Evolutionary conservation across 2,797 vertebrate genomes (phyloP).

Genomic region (Acanthornis magna): DNA sequence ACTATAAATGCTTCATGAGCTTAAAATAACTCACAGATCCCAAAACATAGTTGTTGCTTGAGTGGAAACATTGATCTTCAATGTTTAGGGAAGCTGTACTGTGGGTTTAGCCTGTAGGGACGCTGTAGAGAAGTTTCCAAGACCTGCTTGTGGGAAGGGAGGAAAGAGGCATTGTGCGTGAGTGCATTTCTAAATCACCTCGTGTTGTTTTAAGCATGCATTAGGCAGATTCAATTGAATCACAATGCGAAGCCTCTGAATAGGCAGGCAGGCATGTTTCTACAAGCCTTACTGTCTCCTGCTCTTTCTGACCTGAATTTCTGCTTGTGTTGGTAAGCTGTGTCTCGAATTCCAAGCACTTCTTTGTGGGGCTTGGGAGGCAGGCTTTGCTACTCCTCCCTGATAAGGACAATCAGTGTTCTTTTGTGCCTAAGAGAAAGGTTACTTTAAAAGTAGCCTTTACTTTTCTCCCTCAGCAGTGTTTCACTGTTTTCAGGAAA

Average conservation of each 20-base stretch:
- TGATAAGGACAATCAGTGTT: background rate
- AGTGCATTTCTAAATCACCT: background rate
- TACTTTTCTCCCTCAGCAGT: background rate
- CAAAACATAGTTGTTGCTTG: background rate
- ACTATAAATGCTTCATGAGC: background rate
- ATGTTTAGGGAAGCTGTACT: background rate
- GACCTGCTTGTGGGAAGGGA: background rate
- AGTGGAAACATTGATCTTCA: background rate
- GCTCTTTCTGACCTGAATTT: constrained; percentile 52
- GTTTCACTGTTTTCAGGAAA: background rate
- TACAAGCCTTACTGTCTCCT: background rate
- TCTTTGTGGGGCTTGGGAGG: background rate
- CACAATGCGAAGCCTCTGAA: background rate
- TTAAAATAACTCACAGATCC: background rate
- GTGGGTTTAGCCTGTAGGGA: background rate
- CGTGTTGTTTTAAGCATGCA: background rate
- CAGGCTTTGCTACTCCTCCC: constrained; percentile 23
- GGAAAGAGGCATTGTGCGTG: background rate
- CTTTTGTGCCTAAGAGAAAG: constrained; percentile 3
- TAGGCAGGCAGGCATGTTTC: constrained; percentile 4
- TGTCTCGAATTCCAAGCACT: background rate
- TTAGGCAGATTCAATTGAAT: background rate
- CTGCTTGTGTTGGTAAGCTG: background rate
- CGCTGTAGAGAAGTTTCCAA: background rate
- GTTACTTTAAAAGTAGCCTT: background rate